phyloP scores from a whole-genome alignment of 2,113 vertebrate species.

The Phrynocephalus versicolor region DNA sequence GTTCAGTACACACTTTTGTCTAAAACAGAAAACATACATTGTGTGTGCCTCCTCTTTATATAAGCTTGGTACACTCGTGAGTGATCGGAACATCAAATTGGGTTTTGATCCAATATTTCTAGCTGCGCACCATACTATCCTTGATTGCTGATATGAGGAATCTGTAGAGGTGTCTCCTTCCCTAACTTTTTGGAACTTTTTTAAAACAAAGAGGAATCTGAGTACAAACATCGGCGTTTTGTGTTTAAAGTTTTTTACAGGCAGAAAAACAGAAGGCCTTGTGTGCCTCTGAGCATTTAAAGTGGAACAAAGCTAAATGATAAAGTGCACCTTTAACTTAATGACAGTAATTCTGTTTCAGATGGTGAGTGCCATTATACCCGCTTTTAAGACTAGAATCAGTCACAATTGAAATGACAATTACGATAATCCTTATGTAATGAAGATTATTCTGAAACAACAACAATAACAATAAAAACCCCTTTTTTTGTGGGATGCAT shows the following conservation, averaged over 20 bases:
- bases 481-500: conserved; percentile 22
- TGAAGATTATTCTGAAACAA: conserved; percentile 70
- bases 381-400: conserved; percentile 63
- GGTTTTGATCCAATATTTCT: not conserved
- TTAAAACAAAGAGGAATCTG: conserved; percentile 39
- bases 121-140: not conserved
- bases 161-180: conserved; percentile 6
- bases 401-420: conserved; percentile 67
- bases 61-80: not conserved
- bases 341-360: conserved; percentile 62
- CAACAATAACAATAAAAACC: conserved; percentile 17
- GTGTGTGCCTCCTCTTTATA: not conserved
- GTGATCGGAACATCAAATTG: not conserved
- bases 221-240: conserved; percentile 47
- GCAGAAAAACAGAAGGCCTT: conserved; percentile 4
- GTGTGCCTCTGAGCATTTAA: conserved; percentile 49
- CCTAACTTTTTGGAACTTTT: conserved; percentile 52
- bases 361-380: conserved; percentile 60
- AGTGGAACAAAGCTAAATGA: conserved; percentile 59
- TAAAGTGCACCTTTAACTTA: conserved; percentile 61
- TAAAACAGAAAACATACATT: not conserved
- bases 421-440: conserved; percentile 62
- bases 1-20: not conserved
- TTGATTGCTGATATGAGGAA: not conserved
- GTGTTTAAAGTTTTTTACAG: conserved; percentile 45